Evolutionary conservation across 2,113 vertebrate species (phyloP).

Genomic region (Apaloderma vittatum): DNA sequence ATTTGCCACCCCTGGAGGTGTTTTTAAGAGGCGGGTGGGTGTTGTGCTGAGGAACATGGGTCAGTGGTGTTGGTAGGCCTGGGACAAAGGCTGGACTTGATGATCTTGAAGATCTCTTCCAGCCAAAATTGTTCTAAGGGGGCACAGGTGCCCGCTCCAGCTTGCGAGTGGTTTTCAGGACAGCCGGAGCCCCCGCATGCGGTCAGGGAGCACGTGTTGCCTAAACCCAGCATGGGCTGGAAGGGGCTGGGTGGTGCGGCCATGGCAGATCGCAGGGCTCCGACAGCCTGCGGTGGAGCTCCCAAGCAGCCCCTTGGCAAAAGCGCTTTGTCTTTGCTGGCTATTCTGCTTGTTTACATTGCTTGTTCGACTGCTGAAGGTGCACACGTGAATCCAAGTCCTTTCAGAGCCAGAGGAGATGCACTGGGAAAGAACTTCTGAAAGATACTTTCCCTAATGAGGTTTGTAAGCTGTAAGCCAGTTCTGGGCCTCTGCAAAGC

Average conservation of each 20-base stretch:
- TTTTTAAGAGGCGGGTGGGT: too few species aligned
- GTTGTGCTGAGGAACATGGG: too few species aligned
- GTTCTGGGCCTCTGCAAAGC: constrained; percentile 19
- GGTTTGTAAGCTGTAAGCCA: constrained; percentile 7
- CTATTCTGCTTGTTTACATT: accelerated
- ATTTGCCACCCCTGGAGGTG: too few species aligned
- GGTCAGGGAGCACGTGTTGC: accelerated
- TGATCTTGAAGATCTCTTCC: too few species aligned
- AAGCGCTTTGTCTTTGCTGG: not conserved
- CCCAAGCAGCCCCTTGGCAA: not conserved
- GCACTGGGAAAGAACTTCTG: not conserved
- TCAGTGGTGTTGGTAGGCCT: too few species aligned
- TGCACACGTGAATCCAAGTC: accelerated
- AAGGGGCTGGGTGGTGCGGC: not conserved
- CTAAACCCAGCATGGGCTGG: not conserved
- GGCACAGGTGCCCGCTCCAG: accelerated
- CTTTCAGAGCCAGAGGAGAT: not conserved
- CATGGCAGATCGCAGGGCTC: accelerated
- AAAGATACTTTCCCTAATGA: not conserved
- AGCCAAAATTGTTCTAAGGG: too few species aligned
- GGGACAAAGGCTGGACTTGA: too few species aligned
- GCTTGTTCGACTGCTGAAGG: not conserved
- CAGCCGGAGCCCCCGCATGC: accelerated
- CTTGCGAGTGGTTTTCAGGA: accelerated
- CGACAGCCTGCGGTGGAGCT: accelerated